A percentile compares a stretch with the other conserved stretches of the same genome.
These are phyloP conservation scores for Eupeodes latifasciatus DNA, from an alignment of 2,888 invertebrate genomes.

Conservation along the genomic window DNA sequence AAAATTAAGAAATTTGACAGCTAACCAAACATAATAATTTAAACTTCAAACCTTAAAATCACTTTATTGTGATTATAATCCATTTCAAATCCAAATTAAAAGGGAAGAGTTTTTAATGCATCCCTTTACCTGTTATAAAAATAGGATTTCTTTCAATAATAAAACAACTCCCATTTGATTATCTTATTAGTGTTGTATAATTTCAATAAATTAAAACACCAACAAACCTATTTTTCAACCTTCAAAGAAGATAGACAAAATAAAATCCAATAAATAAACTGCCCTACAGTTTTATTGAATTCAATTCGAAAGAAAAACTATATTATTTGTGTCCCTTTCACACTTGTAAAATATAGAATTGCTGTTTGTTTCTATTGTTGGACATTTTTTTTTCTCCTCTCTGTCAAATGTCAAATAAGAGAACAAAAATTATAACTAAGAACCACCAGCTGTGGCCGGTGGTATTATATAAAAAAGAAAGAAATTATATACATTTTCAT, in stretches of 20 bases:
- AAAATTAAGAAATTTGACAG: too few species aligned
- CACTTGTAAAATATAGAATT: not conserved
- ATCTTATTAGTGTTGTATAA: not conserved
- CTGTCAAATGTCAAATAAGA: slow-evolving; percentile 38
- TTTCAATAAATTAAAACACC: slow-evolving; percentile 21
- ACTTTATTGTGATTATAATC: too few species aligned
- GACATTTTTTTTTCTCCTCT: not conserved
- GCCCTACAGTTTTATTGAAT: slow-evolving; percentile 68
- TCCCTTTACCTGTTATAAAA: not conserved
- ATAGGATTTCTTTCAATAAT: not conserved
- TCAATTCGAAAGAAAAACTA: slow-evolving; percentile 40
- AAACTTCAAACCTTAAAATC: not conserved
- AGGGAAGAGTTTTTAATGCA: not conserved
- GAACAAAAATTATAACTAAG: slow-evolving; percentile 49
- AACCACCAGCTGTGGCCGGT: slow-evolving; percentile 63
- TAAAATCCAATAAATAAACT: slow-evolving; percentile 55
- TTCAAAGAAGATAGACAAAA: not conserved
- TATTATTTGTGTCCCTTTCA: slow-evolving; percentile 19
- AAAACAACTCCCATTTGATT: not conserved
- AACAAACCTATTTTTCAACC: not conserved
- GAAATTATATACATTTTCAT: slow-evolving; percentile 4
- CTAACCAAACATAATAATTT: too few species aligned
- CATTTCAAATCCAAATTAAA: not conserved
- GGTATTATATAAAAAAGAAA: not conserved
- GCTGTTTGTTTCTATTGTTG: slow-evolving; percentile 28